Percentiles rank a stretch among this genome's conserved stretches.
Evolutionary conservation across 1,140 invertebrate species (phyloP).

Genomic region (Rhyzopertha dominica): DNA sequence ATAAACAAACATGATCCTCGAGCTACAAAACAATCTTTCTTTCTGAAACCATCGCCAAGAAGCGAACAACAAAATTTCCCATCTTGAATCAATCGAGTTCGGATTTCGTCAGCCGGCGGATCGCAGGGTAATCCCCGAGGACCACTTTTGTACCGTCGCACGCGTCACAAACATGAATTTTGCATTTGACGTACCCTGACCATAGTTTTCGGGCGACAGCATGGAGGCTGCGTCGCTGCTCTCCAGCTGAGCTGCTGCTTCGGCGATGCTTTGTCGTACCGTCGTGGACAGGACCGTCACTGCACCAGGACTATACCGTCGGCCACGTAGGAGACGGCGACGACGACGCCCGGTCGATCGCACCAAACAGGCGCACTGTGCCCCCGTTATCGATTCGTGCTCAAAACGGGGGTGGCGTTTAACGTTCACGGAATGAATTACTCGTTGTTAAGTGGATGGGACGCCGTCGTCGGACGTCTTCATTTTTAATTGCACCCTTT

Average conservation of each 20-base stretch:
- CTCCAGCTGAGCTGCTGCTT: slow-evolving; percentile 11
- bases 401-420: background rate
- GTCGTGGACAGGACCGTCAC: slow-evolving; percentile 1
- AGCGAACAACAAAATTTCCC: slow-evolving; percentile 3
- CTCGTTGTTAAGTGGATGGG: background rate
- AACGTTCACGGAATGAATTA: slow-evolving; percentile 1
- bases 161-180: background rate
- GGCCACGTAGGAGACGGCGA: background rate
- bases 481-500: slow-evolving; percentile 2
- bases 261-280: too few relatives aligned
- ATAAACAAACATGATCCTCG: too few relatives aligned
- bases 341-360: background rate
- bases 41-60: background rate
- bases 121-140: too few relatives aligned
- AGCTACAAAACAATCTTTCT: too few relatives aligned
- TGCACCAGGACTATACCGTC: slow-evolving; percentile 7
- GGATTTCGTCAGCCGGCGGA: too few relatives aligned
- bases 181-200: background rate
- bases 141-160: too few relatives aligned
- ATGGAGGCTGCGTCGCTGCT: slow-evolving; percentile 9
- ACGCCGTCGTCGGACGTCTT: background rate
- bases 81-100: too few relatives aligned
- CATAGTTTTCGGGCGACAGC: slow-evolving; percentile 10
- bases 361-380: background rate
- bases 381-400: background rate